These are phyloP conservation scores for Yponomeuta evonymella DNA, from an alignment of 2,888 invertebrate species.

Conservation along the genomic window DNA sequence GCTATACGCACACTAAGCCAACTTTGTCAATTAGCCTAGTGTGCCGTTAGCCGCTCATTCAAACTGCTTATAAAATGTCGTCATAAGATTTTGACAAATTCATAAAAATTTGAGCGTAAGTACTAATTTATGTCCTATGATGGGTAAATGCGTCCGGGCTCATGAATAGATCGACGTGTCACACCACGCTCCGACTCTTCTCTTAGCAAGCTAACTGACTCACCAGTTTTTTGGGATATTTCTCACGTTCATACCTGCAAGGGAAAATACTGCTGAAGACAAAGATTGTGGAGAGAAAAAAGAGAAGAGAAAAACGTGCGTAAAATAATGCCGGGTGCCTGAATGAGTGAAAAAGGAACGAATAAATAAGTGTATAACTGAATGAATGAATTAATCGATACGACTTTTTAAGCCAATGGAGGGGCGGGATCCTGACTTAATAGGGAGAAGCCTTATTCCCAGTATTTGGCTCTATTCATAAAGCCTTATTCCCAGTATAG, in stretches of 20 bases:
- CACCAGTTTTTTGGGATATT: conserved; percentile 4
- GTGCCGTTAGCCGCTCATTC: not conserved
- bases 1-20: not conserved
- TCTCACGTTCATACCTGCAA: not conserved
- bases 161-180: not conserved
- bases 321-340: too few species aligned
- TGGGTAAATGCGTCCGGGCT: conserved; percentile 19
- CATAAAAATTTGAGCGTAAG: conserved; percentile 51
- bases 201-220: not conserved
- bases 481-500: too few species aligned
- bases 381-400: too few species aligned
- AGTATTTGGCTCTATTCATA: too few species aligned
- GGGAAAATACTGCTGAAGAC: not conserved
- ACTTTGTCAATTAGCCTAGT: not conserved
- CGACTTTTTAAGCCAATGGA: too few species aligned
- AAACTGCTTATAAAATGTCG: not conserved
- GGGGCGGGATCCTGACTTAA: too few species aligned
- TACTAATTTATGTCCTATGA: conserved; percentile 9
- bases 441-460: too few species aligned
- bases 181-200: not conserved
- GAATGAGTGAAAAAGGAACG: too few species aligned
- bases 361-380: too few species aligned
- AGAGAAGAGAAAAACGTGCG: not conserved
- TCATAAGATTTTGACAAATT: conserved; percentile 27
- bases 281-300: conserved; percentile 19